Evolutionary conservation across 2,888 invertebrate genomes (phyloP).

Genomic region (Agriotes lineatus): DNA sequence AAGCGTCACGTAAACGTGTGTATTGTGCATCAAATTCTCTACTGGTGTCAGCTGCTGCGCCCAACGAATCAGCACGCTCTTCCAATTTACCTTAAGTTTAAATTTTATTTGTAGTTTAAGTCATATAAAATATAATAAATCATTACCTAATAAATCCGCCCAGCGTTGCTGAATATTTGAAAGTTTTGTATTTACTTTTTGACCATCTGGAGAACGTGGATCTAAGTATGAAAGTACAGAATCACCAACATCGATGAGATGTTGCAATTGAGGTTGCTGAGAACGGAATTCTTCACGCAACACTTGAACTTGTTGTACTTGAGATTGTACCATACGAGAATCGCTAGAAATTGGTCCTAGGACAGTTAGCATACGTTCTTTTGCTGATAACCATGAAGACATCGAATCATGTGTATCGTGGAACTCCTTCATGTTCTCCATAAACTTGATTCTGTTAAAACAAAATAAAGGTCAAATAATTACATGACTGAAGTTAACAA

Average conservation of each 20-base stretch:
- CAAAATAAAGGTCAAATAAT: background rate
- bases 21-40: conserved; percentile 93
- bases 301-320: conserved; percentile 95
- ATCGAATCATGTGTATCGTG: conserved; percentile 89
- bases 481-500: background rate
- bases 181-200: conserved; percentile 79
- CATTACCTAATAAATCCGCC: conserved; percentile 76
- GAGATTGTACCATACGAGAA: conserved; percentile 94
- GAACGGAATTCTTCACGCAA: conserved; percentile 94
- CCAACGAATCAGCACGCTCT: conserved; percentile 88
- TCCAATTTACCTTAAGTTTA: conserved; percentile 80
- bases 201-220: conserved; percentile 72
- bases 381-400: conserved; percentile 89
- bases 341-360: conserved; percentile 97
- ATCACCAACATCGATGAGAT: conserved; percentile 85
- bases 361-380: conserved; percentile 95
- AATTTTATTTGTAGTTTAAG: no score
- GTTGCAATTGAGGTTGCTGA: conserved; percentile 90
- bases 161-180: conserved; percentile 80
- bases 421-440: conserved; percentile 93
- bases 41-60: conserved; percentile 92
- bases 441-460: conserved; percentile 72
- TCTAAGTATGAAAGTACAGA: conserved; percentile 75
- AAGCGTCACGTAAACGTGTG: conserved; percentile 85
- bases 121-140: no score